These are phyloP conservation scores for Macrochelys suwanniensis DNA, from an alignment of 2,797 vertebrate genomes.

Conservation along the genomic window DNA sequence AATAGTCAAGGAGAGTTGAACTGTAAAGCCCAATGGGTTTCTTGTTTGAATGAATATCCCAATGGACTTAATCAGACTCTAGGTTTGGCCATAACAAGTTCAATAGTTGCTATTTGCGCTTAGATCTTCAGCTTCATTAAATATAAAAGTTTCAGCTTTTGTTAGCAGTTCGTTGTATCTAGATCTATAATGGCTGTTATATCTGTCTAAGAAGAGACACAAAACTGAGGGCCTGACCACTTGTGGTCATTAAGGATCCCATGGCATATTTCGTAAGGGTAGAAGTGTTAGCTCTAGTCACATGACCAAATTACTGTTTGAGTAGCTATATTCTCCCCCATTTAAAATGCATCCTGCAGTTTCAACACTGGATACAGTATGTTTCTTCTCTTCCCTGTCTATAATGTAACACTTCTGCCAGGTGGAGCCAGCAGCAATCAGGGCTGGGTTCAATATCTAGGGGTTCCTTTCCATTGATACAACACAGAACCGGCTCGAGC, in stretches of 20 bases:
- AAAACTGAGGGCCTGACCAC: conserved; percentile 60
- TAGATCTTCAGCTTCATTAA: conserved; percentile 79
- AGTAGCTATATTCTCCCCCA: conserved; percentile 39
- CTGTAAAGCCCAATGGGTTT: conserved; percentile 57
- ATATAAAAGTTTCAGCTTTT: conserved; percentile 77
- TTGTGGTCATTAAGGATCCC: conserved; percentile 78
- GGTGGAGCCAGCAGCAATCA: no score
- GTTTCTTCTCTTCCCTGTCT: not conserved
- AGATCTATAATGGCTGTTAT: conserved; percentile 77
- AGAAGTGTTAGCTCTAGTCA: conserved; percentile 32
- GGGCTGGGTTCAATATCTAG: no score
- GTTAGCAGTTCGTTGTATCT: conserved; percentile 67
- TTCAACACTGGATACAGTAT: not conserved
- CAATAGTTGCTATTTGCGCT: conserved; percentile 76
- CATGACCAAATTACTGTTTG: conserved; percentile 25
- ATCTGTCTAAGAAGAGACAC: conserved; percentile 72
- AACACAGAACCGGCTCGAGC: no score
- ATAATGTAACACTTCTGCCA: not conserved
- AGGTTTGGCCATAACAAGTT: conserved; percentile 80
- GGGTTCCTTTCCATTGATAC: no score
- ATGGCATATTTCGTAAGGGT: conserved; percentile 53
- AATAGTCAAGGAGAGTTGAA: conserved; percentile 66
- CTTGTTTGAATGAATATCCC: conserved; percentile 70
- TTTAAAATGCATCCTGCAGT: conserved; percentile 30
- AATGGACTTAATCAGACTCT: conserved; percentile 79